Evolutionary conservation across 2,797 vertebrate genomes (phyloP).

Genomic region (Poliocrania exsul): DNA sequence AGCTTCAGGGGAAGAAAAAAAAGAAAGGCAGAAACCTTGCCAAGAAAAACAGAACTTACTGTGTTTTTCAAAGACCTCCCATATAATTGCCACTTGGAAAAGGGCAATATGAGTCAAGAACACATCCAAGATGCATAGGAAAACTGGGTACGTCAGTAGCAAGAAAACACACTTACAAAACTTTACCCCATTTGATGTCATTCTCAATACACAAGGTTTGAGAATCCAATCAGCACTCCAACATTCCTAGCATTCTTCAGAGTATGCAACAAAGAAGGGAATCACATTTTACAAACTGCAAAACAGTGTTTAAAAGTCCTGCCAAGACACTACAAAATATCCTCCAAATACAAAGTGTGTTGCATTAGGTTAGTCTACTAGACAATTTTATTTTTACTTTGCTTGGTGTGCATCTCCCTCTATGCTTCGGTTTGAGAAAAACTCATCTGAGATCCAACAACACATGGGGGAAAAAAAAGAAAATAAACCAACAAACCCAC

Average conservation of each 20-base stretch:
- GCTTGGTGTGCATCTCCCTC: background rate
- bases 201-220: background rate
- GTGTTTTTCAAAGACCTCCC: background rate
- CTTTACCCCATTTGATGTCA: background rate
- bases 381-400: background rate
- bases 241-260: background rate
- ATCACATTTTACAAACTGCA: background rate
- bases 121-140: background rate
- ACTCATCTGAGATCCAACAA: background rate
- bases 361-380: background rate
- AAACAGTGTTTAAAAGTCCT: background rate
- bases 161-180: background rate
- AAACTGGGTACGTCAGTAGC: fast-evolving
- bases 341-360: background rate
- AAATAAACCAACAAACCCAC: background rate
- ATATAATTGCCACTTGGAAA: background rate
- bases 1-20: background rate
- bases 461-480: fast-evolving
- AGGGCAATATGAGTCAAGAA: background rate
- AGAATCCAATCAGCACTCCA: background rate
- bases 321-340: background rate
- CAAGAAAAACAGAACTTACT: background rate
- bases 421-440: background rate
- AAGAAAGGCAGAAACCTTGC: background rate
- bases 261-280: background rate